Percentiles rank a stretch among this genome's conserved stretches.
These are phyloP conservation scores for Eulemur albifrons DNA, from an alignment of 2,797 vertebrate species.

Conservation along the genomic window DNA sequence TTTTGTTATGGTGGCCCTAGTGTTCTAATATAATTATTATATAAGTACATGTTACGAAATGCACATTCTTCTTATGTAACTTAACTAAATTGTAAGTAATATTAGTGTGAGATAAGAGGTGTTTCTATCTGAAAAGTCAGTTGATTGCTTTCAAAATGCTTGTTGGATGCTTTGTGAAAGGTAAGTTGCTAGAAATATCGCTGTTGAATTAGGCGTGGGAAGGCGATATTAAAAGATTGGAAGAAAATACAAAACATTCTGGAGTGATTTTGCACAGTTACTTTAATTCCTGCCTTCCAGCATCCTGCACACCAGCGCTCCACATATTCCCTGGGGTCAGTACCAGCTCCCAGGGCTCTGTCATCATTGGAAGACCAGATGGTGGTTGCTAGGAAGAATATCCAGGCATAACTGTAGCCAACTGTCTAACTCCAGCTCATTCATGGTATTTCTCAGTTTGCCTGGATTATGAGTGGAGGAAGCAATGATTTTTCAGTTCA, in stretches of 20 bases:
- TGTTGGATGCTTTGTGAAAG: background rate
- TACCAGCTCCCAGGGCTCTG: slow-evolving; percentile 67
- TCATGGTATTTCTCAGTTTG: slow-evolving; percentile 57
- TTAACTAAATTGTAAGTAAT: background rate
- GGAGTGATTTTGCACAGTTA: background rate
- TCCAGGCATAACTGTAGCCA: slow-evolving; percentile 55
- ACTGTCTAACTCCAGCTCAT: slow-evolving; percentile 47
- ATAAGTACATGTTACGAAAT: background rate
- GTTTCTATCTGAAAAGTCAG: background rate
- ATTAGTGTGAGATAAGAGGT: background rate
- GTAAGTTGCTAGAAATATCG: background rate
- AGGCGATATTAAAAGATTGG: background rate
- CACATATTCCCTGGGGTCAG: slow-evolving; percentile 75
- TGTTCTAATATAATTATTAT: background rate
- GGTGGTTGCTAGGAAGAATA: slow-evolving; percentile 60
- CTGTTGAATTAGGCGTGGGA: background rate
- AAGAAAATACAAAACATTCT: background rate
- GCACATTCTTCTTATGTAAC: background rate
- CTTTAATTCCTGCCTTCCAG: slow-evolving; percentile 79
- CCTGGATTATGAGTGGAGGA: slow-evolving; percentile 45
- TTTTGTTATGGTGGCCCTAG: background rate
- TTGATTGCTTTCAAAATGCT: background rate
- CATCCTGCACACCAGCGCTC: slow-evolving; percentile 78
- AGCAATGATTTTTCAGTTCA: slow-evolving; percentile 58
- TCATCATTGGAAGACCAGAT: slow-evolving; percentile 61